A percentile compares a stretch with the other conserved stretches of the same genome.
Evolutionary conservation across 2,797 vertebrate genomes (phyloP).

Genomic region (Microctenopoma steveboyesi): DNA sequence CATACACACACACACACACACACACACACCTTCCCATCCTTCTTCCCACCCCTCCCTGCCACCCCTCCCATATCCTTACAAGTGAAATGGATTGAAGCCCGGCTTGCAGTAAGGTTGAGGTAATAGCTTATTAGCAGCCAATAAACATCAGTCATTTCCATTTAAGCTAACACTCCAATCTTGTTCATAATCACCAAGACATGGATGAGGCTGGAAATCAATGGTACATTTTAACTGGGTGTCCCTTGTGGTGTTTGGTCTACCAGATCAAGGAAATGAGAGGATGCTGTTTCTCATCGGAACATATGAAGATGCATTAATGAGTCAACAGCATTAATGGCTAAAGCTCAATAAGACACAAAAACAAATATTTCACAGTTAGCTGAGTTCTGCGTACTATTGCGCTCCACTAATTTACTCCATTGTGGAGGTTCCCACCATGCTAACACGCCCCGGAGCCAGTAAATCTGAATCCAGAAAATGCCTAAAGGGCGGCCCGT

Average conservation of each 20-base stretch:
- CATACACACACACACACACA: conserved; percentile 11
- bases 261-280: conserved; percentile 47
- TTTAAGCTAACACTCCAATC: conserved; percentile 73
- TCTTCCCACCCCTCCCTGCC: conserved; percentile 34
- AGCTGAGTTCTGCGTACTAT: conserved; percentile 12
- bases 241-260: conserved; percentile 56
- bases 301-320: conserved; percentile 27
- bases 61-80: conserved; percentile 56
- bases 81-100: conserved; percentile 72
- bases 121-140: conserved; percentile 81
- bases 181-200: conserved; percentile 71
- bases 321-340: conserved; percentile 28
- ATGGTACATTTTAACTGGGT: conserved; percentile 62
- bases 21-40: conserved; percentile 47
- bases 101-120: conserved; percentile 75
- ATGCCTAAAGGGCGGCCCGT: conserved; percentile 24
- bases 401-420: not conserved
- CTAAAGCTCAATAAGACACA: not conserved
- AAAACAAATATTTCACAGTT: conserved; percentile 10
- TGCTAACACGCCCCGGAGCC: not conserved
- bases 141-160: conserved; percentile 80
- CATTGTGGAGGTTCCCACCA: not conserved
- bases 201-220: conserved; percentile 68
- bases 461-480: conserved; percentile 12
- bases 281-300: conserved; percentile 15